phyloP scores from a whole-genome alignment of 2,888 invertebrate genomes.

The Sarcophaga carnaria region DNA sequence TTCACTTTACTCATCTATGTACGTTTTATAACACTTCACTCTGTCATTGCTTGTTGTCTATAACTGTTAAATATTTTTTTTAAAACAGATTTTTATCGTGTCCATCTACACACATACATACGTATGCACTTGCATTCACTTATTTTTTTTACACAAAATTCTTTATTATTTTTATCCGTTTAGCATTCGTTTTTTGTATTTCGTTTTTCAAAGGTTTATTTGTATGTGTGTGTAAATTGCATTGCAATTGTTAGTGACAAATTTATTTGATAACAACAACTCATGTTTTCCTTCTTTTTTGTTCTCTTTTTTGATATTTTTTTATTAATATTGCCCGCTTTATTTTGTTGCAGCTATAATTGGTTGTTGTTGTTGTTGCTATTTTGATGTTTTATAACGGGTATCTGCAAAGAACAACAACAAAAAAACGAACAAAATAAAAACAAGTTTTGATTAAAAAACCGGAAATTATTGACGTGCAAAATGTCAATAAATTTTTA shows the following conservation, averaged over 20 bases:
- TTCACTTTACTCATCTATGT: not conserved
- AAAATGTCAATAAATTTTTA: conserved; percentile 28
- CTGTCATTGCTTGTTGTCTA: not conserved
- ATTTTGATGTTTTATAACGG: conserved; percentile 12
- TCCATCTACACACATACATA: conserved; percentile 15
- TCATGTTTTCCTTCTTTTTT: not conserved
- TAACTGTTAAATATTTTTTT: conserved; percentile 23
- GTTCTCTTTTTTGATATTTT: not conserved
- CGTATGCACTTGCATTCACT: not conserved
- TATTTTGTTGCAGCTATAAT: not conserved
- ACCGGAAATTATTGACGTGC: conserved; percentile 40
- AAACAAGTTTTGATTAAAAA: not conserved
- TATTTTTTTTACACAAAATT: too few species aligned
- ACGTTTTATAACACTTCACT: not conserved
- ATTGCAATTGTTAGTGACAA: conserved; percentile 40
- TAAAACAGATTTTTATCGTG: conserved; percentile 42
- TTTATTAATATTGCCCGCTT: conserved; percentile 16
- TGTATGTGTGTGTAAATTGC: not conserved
- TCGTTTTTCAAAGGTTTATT: conserved; percentile 10
- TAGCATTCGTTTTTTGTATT: not conserved
- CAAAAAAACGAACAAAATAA: not conserved
- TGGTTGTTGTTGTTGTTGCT: conserved; percentile 9
- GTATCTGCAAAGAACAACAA: conserved; percentile 31
- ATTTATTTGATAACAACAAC: conserved; percentile 37
- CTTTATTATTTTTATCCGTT: too few species aligned